Conservation (phyloP, 1,140 invertebrate genomes). For the Musca domestica region DNA sequence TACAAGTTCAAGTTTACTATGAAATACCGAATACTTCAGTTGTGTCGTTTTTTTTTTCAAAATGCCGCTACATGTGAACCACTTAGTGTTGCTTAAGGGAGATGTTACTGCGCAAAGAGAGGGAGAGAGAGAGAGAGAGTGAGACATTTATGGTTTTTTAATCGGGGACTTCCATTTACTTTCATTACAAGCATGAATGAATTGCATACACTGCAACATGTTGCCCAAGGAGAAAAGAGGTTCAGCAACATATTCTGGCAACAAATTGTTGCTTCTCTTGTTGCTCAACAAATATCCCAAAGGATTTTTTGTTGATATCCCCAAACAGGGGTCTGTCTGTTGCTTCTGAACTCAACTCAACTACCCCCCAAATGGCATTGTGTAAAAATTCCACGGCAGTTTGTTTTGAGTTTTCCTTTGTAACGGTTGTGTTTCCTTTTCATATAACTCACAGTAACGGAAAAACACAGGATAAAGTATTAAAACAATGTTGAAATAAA, state of each 20-base stretch:
- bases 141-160: too few species aligned
- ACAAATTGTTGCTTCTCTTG: neutral
- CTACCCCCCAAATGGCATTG: too few species aligned
- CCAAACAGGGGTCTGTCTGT: too few species aligned
- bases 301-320: too few species aligned
- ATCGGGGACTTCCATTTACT: neutral
- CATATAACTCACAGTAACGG: neutral
- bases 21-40: too few species aligned
- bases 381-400: neutral
- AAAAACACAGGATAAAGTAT: neutral
- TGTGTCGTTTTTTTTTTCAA: neutral
- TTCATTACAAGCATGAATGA: neutral
- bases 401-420: constrained; percentile 9
- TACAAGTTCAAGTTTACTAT: too few species aligned
- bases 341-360: too few species aligned
- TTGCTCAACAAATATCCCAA: too few species aligned
- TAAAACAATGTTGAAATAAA: neutral
- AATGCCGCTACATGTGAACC: neutral
- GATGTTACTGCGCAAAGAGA: neutral
- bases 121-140: neutral
- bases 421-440: constrained; percentile 10
- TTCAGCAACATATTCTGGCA: neutral
- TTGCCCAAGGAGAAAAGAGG: too few species aligned
- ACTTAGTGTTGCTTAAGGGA: neutral
- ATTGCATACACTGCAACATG: neutral